phyloP scores from a whole-genome alignment of 2,888 invertebrate species.

The Andrena praecox region DNA sequence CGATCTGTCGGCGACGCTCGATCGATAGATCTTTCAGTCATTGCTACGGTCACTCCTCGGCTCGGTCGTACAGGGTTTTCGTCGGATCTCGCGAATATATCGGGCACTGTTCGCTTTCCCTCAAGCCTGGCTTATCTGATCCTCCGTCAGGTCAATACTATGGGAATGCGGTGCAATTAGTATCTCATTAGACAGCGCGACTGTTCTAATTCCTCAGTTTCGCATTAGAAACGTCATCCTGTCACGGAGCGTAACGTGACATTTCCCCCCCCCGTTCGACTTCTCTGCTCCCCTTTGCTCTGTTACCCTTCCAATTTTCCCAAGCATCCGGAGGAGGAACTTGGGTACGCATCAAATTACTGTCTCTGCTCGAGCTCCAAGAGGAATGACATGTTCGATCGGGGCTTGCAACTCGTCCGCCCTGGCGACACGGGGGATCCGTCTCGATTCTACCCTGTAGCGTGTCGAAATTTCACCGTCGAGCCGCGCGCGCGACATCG shows the following conservation, averaged over 20 bases:
- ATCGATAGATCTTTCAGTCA: conserved; percentile 39
- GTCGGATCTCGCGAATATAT: conserved; percentile 54
- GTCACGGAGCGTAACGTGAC: conserved; percentile 66
- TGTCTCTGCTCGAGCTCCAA: not conserved
- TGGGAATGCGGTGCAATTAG: conserved; percentile 72
- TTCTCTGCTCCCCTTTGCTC: conserved; percentile 25
- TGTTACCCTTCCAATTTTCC: conserved; percentile 38
- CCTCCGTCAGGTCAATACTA: conserved; percentile 61
- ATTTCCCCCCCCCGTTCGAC: conserved; percentile 60
- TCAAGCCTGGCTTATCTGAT: conserved; percentile 61
- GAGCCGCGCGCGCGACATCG: not conserved
- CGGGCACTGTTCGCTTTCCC: conserved; percentile 58
- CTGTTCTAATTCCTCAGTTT: conserved; percentile 72
- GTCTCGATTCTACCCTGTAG: not conserved
- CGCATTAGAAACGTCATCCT: conserved; percentile 75
- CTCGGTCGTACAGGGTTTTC: conserved; percentile 39
- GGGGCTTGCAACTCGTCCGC: not conserved
- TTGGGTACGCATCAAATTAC: conserved; percentile 22
- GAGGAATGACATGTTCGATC: conserved; percentile 14
- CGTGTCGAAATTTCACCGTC: conserved; percentile 4
- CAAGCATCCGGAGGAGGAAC: conserved; percentile 50
- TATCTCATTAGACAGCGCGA: conserved; percentile 70
- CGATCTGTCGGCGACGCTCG: conserved; percentile 7
- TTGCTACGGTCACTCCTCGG: not conserved
- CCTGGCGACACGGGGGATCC: too few relatives aligned